A percentile compares a stretch with the other conserved stretches of the same genome.
phyloP scores from a whole-genome alignment of 1,140 invertebrate species.

The Euschistus heros region DNA sequence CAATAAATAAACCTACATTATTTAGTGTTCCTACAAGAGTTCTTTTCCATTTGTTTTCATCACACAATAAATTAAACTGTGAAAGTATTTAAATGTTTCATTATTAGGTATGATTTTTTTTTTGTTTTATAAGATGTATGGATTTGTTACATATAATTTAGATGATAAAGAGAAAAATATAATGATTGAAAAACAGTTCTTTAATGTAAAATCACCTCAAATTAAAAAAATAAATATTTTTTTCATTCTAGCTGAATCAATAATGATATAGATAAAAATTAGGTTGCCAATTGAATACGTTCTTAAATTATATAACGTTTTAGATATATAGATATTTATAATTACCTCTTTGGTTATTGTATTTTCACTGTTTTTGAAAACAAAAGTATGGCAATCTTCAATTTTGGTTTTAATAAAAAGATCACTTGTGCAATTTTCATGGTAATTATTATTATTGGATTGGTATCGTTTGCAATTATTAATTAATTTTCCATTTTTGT shows the following conservation, averaged over 20 bases:
- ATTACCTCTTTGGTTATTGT: not conserved
- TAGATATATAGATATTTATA: too few relatives aligned
- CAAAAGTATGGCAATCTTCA: not conserved
- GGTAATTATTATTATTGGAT: not conserved
- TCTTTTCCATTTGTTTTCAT: slow-evolving; percentile 49
- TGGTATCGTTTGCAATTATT: not conserved
- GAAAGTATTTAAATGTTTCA: slow-evolving; percentile 14
- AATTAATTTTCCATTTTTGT: not conserved
- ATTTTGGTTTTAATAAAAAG: not conserved
- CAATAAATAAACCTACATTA: slow-evolving; percentile 47
- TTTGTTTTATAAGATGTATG: too few relatives aligned
- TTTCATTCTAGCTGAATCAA: too few relatives aligned
- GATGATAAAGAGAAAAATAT: too few relatives aligned
- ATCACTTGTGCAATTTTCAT: not conserved
- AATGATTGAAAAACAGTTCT: too few relatives aligned
- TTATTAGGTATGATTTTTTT: too few relatives aligned
- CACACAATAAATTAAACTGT: slow-evolving; percentile 46
- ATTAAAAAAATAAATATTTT: too few relatives aligned
- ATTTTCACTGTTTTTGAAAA: not conserved
- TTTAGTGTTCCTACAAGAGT: slow-evolving; percentile 50
- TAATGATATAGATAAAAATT: too few relatives aligned
- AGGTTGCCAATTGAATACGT: too few relatives aligned
- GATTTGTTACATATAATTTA: too few relatives aligned
- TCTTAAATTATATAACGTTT: too few relatives aligned
- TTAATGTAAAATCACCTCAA: too few relatives aligned